Evolutionary conservation across 2,797 vertebrate genomes (phyloP), one percentile per base, ranked within the genome.

Genomic region (Sternarchorhynchus goeldii): DNA sequence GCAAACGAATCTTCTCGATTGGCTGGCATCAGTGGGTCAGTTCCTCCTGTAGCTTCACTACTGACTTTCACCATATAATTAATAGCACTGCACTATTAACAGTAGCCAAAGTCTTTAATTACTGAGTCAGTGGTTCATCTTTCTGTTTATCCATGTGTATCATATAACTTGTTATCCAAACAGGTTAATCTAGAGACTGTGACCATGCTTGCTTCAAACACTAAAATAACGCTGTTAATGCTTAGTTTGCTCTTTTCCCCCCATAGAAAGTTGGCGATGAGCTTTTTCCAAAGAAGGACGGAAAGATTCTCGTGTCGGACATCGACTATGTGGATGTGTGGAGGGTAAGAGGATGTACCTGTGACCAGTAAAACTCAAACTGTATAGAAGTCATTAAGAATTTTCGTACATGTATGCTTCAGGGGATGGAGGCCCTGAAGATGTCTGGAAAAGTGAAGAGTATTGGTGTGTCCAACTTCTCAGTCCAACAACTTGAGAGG

Each of bases 381-480:
- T 41, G 32, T 32, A 4, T 31, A 55, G 20, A 69, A 1, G 31
- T n/a, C 17, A 4, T 18, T 20, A 14, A 45, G 1, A 29, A 50
- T 53, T 3, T 45, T 25, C 5, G 71, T 55, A 0, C 25, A 29
- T 31, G 17, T 73, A 69, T 68, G 45, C 71, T 82, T 17, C 80
- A 94, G 93, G 93, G 88, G 2, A 91, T 94, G 92, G 93, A 94
- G 73, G 86, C 85, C 6, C 81, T 94, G 57, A 85, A 91, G 68
- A 79, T 85, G 18, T 88, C 89, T 1, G 93, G 92, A 25, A 92
- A 91, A 76, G 93, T 93, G 69, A 93, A 85, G 86, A 93, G 89
- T 79, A 93, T 94, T 0, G 92, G 93, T 0, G 93, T 93, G 72
- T 94, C 93, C 60, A 94, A 94, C 87, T 94, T 94, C 83, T 90